phyloP scores from a whole-genome alignment of 2,888 invertebrate genomes.

The Teleiodes luculella region DNA sequence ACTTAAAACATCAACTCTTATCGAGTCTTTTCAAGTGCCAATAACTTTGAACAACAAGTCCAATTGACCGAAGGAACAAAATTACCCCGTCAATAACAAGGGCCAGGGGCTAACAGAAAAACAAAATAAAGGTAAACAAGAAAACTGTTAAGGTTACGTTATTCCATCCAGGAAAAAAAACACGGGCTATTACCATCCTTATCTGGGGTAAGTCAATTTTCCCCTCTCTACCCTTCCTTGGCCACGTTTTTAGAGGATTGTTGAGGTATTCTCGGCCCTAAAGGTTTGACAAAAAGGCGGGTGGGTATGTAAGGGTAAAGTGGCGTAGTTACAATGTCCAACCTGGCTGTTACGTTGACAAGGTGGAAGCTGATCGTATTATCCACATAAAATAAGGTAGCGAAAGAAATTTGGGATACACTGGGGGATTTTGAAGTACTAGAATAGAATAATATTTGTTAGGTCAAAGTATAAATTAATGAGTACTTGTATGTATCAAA shows the following conservation, averaged over 20 bases:
- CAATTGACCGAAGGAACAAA: slow-evolving; percentile 6
- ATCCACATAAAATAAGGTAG: slow-evolving; percentile 76
- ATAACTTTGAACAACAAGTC: slow-evolving; percentile 1
- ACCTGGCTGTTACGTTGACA: slow-evolving; percentile 74
- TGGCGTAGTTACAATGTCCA: slow-evolving; percentile 55
- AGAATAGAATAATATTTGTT: no score
- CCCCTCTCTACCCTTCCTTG: slow-evolving; percentile 49
- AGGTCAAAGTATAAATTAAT: no score
- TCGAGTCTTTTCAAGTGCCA: not conserved
- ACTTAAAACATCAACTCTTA: not conserved
- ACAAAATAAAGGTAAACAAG: slow-evolving; percentile 71
- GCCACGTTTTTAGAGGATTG: slow-evolving; percentile 20
- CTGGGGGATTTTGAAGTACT: slow-evolving; percentile 31
- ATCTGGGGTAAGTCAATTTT: slow-evolving; percentile 76
- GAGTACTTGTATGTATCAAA: no score
- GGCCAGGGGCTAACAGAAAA: slow-evolving; percentile 23
- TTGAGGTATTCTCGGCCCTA: slow-evolving; percentile 32
- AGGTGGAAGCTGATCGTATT: slow-evolving; percentile 75
- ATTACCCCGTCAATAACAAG: slow-evolving; percentile 1
- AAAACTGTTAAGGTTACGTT: slow-evolving; percentile 60
- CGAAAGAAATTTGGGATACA: slow-evolving; percentile 46
- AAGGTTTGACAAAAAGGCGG: slow-evolving; percentile 17
- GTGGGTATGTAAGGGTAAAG: slow-evolving; percentile 18
- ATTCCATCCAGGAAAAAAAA: slow-evolving; percentile 62
- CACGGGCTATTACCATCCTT: slow-evolving; percentile 68